Base-by-base conservation (phyloP, 2,888 invertebrate species). In the Coleophora deauratella region DNA sequence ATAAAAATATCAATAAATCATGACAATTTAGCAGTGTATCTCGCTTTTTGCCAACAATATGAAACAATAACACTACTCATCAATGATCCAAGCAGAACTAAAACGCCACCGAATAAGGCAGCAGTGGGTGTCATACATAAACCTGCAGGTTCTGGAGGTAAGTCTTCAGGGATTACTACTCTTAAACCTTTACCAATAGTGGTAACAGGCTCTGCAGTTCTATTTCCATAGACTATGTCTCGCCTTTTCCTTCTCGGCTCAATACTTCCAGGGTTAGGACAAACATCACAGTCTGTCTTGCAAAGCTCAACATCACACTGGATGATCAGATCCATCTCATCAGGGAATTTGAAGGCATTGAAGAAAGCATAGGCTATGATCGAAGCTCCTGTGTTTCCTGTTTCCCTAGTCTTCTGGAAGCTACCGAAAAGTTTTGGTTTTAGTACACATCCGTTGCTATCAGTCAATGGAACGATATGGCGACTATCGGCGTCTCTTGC, bases 251-350 rank as follows among this genome's bases (percentile, higher is more conserved):
- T 76, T 39, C 69, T 79, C 1, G 87, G 87, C 32, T 87, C 86
- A 10, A 86, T 71, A 59, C 89, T 89, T 50, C 91, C 91, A 28
- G 88, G 87, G 49, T 89, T 88, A 0, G 91, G 88, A 55, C 94
- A 94, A 27, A 90, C 88, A 43, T 91, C 91, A 58, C 94, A 94
- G 53, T 92, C 90, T 10, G 90, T 91, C 73, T 94, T 94, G 62
- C 94, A 94, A 0, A 94, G 75, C 60, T 94, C 94, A 0, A 94
- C 91, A 49, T 93, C 93, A 57, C 94, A 94, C 66, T 94, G 93
- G 44, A 94, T 89, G 52, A 91, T 91, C 37, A 94, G 76, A 55
- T 94, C 94, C 91, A 93, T 93, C 37, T 93, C 90, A 59, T 94
- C 94, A 0, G 94, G 94, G 84, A 94, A 94, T 72, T 94, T 94